A percentile compares a stretch with the other conserved stretches of the same genome.
These are phyloP conservation scores for Exephanes ischioxanthus DNA, from an alignment of 2,888 invertebrate genomes.

Conservation along the genomic window DNA sequence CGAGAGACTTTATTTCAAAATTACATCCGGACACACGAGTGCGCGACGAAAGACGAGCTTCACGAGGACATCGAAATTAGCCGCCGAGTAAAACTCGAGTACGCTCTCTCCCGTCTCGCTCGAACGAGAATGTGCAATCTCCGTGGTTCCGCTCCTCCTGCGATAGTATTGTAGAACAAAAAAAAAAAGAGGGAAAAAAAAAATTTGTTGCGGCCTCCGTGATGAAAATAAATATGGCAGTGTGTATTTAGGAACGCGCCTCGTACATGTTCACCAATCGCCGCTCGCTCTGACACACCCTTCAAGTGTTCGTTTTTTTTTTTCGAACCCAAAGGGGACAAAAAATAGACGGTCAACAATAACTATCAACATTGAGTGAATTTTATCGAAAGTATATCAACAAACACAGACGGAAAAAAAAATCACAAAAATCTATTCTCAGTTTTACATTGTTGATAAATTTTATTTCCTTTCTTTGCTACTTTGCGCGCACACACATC, in stretches of 20 bases:
- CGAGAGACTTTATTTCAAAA: neutral
- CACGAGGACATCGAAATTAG: neutral
- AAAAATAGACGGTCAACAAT: slow-evolving; percentile 71
- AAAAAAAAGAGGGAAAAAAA: slow-evolving; percentile 8
- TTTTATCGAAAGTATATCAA: neutral
- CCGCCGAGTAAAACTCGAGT: neutral
- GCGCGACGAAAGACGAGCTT: neutral
- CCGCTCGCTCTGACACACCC: slow-evolving; percentile 82
- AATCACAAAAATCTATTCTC: slow-evolving; percentile 5
- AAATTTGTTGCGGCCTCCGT: slow-evolving; percentile 15
- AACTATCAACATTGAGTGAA: slow-evolving; percentile 22
- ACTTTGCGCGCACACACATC: slow-evolving; percentile 51
- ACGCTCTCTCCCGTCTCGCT: neutral
- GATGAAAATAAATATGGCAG: slow-evolving; percentile 56
- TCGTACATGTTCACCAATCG: slow-evolving; percentile 73
- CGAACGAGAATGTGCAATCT: slow-evolving; percentile 27
- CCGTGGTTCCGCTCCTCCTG: slow-evolving; percentile 3
- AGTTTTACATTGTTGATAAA: slow-evolving; percentile 55
- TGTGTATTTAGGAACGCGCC: slow-evolving; percentile 69
- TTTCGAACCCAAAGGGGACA: slow-evolving; percentile 74
- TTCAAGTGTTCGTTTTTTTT: slow-evolving; percentile 82
- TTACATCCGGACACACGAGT: neutral
- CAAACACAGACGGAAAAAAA: slow-evolving; percentile 44
- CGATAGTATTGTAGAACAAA: neutral
- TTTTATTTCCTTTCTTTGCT: slow-evolving; percentile 46